Base-by-base conservation (phyloP, 2,888 invertebrate species). In the Hyalella azteca region DNA sequence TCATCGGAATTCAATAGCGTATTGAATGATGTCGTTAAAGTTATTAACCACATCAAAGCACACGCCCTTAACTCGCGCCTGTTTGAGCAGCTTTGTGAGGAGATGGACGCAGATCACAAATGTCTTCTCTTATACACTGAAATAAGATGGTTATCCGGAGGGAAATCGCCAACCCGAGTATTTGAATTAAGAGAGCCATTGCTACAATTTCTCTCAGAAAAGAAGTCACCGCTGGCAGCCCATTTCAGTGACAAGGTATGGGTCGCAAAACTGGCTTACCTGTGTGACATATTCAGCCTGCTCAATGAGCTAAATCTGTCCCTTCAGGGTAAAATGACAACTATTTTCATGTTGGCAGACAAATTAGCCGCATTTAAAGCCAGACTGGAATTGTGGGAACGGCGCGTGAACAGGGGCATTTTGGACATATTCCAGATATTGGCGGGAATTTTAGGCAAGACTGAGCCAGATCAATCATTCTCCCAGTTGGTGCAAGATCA, bases 81-180 rank as follows among this genome's bases (percentile, higher is more conserved):
- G 49, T 49, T 49, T 49, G 3, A 60, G 60, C 66, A 29, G 66
- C 66, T 66, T 19, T 78, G 78, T 1, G 78, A 36, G 59, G 78
- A 78, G 45, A 75, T 48, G 60, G 40, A 66, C 13, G 78, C 32
- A 78, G 29, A 36, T 32, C 26, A 73, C 59, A 78, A 29, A 78
- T 32, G 60, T n/a, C 78, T 78, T 11, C 66, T 76, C 22, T 59
- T 66, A n/a, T 32, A 78, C 66, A 36, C 78, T 32, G 78, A 78
- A 78, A 66, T 59, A 40, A 59, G 39, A 78, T 39, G 36, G 78
- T 45, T 75, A 1, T 78, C 66, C 39, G 9, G 39, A 36, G 78
- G 73, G 41, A 59, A 45, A 66, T 78, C 78, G 1, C 59, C 73
- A 66, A 32, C 59, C 40, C 32, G 73, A 78, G 78, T 73, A 19